These are phyloP conservation scores for Labrus mixtus DNA, from an alignment of 2,113 vertebrate species.

Conservation along the genomic window DNA sequence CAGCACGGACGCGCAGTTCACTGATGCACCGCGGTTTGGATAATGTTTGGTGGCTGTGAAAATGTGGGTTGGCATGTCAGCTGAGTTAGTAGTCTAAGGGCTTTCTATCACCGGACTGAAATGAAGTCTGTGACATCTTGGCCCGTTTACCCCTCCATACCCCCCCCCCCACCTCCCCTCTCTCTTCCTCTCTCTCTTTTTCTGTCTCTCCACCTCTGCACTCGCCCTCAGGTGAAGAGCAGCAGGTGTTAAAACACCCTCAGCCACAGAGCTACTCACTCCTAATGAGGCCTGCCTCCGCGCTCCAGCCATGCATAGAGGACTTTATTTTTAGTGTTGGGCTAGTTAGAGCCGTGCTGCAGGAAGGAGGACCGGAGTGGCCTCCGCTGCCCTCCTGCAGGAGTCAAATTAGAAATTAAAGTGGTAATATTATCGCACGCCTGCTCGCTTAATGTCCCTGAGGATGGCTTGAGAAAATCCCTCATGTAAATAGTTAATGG, in stretches of 20 bases:
- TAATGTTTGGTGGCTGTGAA: constrained; percentile 71
- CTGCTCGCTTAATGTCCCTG: constrained; percentile 41
- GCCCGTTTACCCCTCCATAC: constrained; percentile 38
- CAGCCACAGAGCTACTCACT: constrained; percentile 77
- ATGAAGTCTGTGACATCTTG: constrained; percentile 78
- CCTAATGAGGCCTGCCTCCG: constrained; percentile 77
- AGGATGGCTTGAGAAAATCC: constrained; percentile 21
- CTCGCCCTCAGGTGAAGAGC: constrained; percentile 80
- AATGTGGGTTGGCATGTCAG: constrained; percentile 68
- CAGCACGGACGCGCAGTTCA: constrained; percentile 46
- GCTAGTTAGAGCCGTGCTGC: constrained; percentile 85
- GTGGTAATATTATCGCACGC: constrained; percentile 59
- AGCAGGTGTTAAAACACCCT: constrained; percentile 87
- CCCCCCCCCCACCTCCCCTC: constrained; percentile 3
- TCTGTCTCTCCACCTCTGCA: constrained; percentile 65
- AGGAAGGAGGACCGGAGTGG: constrained; percentile 66
- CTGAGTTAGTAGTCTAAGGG: constrained; percentile 45
- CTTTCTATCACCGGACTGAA: constrained; percentile 74
- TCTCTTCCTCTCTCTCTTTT: constrained; percentile 13
- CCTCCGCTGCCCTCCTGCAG: constrained; percentile 74
- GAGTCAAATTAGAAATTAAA: constrained; percentile 67
- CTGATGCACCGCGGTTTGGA: constrained; percentile 45
- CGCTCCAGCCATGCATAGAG: constrained; percentile 67
- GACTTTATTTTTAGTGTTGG: constrained; percentile 85
- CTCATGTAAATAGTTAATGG: constrained; percentile 24